Base-by-base conservation (phyloP, 2,888 invertebrate genomes). In the Caenorhabditis angaria region DNA sequence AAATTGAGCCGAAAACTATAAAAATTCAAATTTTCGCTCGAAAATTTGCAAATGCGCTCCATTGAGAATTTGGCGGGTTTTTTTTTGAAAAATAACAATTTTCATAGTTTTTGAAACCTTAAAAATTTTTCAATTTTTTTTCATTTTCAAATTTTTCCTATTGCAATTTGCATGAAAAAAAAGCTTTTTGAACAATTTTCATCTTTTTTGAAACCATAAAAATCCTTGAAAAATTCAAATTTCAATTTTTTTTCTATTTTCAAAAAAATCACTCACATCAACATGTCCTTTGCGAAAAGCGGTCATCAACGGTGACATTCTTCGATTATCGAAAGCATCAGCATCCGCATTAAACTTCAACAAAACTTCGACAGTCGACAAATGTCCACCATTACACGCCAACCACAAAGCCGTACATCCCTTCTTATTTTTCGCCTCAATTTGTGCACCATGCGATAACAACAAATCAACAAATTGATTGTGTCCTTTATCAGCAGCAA, bases 401-500 rank as follows among this genome's bases (percentile, higher is more conserved):
- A 99, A 72, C 82, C 82, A 84, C 10, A 84, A 65, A 2, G 84
- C 79, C 29, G 97, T 97, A 89, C 97, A 97, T 77, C 99, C 99
- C 90, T 99, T 99, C 89, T 99, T 99, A 89, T 99, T 99, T 88
- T 96, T 95, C 24, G 96, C 97, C 89, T 99, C 97, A 1, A 97
- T 94, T 71, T 93, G 47, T 0, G 86, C 83, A 1, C 78, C 76
- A 27, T 76, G 53, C 1, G 87, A 84, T 28, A 91, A 82, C 14
- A 91, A 87, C 57, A 91, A 87, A 67, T 90, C 90, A 3, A 91
- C 91, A 87, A 91, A 91, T 81, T 95, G 92, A 87, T 93, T 93
- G 89, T 99, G 97, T 0, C 99, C 99, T 89, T 99, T 99, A 88
- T 99, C 99, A n/a, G 97, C 97, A 74, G 97, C 97, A 85, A 99